A percentile compares a stretch with the other conserved stretches of the same genome.
phyloP scores from a whole-genome alignment of 2,113 vertebrate species.

The Zootoca vivipara region DNA sequence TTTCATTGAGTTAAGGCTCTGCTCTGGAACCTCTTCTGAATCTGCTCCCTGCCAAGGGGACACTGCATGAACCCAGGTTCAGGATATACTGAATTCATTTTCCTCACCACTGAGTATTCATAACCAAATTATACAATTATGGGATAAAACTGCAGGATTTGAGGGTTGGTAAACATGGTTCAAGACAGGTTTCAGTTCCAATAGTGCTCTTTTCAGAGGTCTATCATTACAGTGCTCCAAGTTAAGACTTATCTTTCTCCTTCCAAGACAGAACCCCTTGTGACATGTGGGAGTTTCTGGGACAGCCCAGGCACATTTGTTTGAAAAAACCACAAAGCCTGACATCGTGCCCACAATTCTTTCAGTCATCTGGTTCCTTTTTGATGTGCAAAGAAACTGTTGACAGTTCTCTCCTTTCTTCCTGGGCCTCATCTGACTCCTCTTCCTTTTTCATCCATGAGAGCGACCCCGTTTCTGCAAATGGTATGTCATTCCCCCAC shows the following conservation, averaged over 20 bases:
- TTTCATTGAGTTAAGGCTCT: background rate
- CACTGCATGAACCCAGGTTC: background rate
- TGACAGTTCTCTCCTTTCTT: background rate
- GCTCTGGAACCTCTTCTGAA: background rate
- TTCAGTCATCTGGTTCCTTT: conserved; percentile 11
- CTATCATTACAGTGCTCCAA: background rate
- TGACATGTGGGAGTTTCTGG: background rate
- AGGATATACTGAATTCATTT: background rate
- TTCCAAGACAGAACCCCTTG: background rate
- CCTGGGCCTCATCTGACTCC: background rate
- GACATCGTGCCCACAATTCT: background rate
- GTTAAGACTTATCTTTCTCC: background rate
- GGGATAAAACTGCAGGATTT: background rate
- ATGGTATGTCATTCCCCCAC: background rate
- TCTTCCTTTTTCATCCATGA: background rate
- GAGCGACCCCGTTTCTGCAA: background rate
- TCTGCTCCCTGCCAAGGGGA: background rate
- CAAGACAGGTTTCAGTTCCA: background rate
- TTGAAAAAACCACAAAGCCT: background rate
- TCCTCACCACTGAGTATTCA: background rate
- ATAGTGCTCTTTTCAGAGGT: background rate
- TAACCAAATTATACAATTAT: background rate
- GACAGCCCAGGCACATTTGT: background rate
- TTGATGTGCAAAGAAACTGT: background rate
- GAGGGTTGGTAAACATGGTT: background rate